A percentile compares a stretch with the other conserved stretches of the same genome.
These are phyloP conservation scores for Panagrolaimus sp. DNA, from an alignment of 1,140 invertebrate genomes.

Conservation along the genomic window DNA sequence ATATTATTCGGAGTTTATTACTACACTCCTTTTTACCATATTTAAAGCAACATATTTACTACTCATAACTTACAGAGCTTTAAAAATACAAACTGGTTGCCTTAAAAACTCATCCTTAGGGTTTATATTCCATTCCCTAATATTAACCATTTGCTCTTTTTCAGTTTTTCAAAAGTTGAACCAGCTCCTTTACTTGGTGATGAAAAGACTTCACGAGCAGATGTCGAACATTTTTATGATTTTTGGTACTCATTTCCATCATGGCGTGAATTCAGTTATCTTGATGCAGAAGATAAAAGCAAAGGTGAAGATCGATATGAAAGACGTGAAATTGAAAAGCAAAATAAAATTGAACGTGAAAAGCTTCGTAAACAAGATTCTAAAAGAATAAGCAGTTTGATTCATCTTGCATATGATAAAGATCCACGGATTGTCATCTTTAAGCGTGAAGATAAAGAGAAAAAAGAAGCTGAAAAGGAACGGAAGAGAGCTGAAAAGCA, in stretches of 20 bases:
- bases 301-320: conserved; percentile 89
- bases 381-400: conserved; percentile 32
- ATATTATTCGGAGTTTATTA: too few species aligned
- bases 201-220: conserved; percentile 63
- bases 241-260: conserved; percentile 89
- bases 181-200: conserved; percentile 79
- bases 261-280: conserved; percentile 97
- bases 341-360: conserved; percentile 70
- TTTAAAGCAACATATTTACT: too few species aligned
- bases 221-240: conserved; percentile 64
- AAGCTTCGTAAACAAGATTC: conserved; percentile 42
- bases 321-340: conserved; percentile 91
- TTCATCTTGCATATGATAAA: conserved; percentile 80
- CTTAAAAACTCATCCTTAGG: too few species aligned
- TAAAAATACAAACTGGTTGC: too few species aligned
- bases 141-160: background rate
- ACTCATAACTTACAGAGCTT: too few species aligned
- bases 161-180: conserved; percentile 79
- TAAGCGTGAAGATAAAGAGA: conserved; percentile 82
- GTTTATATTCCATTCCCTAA: background rate
- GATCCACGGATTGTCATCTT: conserved; percentile 85
- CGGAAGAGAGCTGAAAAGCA: conserved; percentile 58
- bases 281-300: conserved; percentile 97
- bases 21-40: too few species aligned
- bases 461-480: conserved; percentile 67